Evolutionary conservation across 2,797 vertebrate species (phyloP).

Genomic region (Danio tinwini): DNA sequence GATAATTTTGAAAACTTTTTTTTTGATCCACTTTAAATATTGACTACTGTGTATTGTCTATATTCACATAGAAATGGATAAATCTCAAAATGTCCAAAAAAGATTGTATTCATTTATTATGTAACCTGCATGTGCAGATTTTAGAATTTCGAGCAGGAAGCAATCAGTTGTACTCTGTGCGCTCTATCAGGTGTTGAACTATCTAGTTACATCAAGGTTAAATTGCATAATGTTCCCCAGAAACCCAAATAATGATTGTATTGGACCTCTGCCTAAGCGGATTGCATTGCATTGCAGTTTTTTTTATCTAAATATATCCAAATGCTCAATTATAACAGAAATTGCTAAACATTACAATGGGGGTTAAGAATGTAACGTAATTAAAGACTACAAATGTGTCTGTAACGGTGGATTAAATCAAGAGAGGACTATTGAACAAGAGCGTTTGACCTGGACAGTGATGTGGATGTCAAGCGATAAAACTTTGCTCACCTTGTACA

Average conservation of each 20-base stretch:
- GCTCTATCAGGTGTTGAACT: neutral
- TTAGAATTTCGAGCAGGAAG: neutral
- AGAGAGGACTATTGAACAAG: neutral
- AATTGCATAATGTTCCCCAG: constrained; percentile 18
- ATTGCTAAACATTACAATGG: neutral
- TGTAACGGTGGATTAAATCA: constrained; percentile 7
- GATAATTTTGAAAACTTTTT: too few species aligned
- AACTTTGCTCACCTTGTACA: constrained; percentile 85
- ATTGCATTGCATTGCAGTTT: neutral
- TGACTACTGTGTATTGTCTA: too few species aligned
- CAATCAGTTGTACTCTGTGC: neutral
- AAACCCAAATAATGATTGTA: constrained; percentile 13
- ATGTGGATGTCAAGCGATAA: constrained; percentile 22
- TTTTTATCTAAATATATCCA: constrained; percentile 8
- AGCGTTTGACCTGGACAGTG: neutral
- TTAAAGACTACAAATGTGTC: neutral
- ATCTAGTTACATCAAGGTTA: neutral
- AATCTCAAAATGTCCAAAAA: too few species aligned
- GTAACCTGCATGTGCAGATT: neutral
- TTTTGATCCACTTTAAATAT: too few species aligned
- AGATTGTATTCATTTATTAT: too few species aligned
- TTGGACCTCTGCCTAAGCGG: constrained; percentile 4
- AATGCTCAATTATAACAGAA: neutral
- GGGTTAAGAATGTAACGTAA: neutral
- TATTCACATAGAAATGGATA: too few species aligned